Percentiles rank a stretch among this genome's conserved stretches.
These are phyloP conservation scores for Columba guinea DNA, from an alignment of 2,797 vertebrate genomes.

Conservation along the genomic window DNA sequence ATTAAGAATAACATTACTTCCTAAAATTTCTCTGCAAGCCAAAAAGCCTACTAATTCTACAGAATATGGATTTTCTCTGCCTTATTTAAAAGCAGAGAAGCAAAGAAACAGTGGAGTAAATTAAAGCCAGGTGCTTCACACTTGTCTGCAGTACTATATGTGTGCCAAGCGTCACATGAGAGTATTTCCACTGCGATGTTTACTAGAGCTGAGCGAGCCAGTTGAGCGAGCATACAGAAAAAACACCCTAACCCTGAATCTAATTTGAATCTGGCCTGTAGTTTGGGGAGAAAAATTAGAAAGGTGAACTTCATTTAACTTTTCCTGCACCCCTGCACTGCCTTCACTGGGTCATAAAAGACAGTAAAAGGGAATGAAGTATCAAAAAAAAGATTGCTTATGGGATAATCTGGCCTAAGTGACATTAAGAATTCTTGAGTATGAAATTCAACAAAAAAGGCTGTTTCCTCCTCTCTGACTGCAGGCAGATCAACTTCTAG, in stretches of 20 bases:
- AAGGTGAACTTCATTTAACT: conserved; percentile 26
- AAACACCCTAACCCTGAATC: neutral
- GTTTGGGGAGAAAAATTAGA: neutral
- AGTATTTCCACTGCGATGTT: neutral
- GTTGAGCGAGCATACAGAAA: rapidly evolving
- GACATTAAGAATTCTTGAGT: neutral
- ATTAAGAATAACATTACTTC: neutral
- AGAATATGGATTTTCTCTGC: neutral
- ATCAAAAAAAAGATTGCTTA: neutral
- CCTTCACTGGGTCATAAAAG: neutral
- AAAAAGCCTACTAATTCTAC: neutral
- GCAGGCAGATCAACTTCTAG: neutral
- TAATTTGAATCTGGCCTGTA: neutral
- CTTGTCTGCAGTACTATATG: neutral
- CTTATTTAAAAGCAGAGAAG: neutral
- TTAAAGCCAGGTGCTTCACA: neutral
- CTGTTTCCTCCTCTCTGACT: neutral
- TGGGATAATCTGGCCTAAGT: neutral
- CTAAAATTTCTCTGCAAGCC: neutral
- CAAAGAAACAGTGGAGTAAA: neutral
- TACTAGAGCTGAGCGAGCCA: neutral
- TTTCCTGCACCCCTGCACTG: neutral
- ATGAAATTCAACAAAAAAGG: neutral
- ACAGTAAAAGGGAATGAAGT: neutral
- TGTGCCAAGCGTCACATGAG: neutral